Base-by-base conservation (phyloP, 2,888 invertebrate genomes). In the Embidobia sp. region DNA sequence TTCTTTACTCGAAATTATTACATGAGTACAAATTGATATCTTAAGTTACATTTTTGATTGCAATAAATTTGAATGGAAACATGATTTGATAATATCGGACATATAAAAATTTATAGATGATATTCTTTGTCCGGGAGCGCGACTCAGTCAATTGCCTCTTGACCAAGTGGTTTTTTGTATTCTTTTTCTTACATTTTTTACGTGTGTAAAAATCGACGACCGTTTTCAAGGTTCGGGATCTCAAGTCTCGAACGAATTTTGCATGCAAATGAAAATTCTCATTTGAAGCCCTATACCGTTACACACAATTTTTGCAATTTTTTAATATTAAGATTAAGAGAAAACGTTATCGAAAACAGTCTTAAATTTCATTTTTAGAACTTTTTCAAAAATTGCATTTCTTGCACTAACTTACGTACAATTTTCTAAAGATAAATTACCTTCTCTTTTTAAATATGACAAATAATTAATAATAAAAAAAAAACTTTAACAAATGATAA, bases 201-300 rank as follows among this genome's bases (percentile, higher is more conserved):
- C 44, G 27, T 27, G 27, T 18, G 53, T 69, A 49, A 67, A 57
- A 69, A 49, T 69, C 69, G 69, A 69, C 59, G 69, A 69, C 69
- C 69, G 69, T 69, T 57, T 69, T 69, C 69, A 69, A 69, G 69
- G 69, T 69, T 69, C 37, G 15, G 49, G 42, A 49, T 42, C 69
- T 49, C 49, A 26, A 33, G 67, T 57, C 59, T 69, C 59, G 49
- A 57, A 69, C 69, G 69, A 59, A 42, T 69, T 69, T 69, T 49
- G 69, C 69, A 69, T 69, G 59, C 66, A 67, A 46, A 67, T 67
- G 66, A 53, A 67, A 35, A 18, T 35, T 11, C 22, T 44, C 31
- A 35, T 35, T 18, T n/a, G 7, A 33, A 10, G 13, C 42, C 53
- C 15, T n/a, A n/a, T 49, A 63, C n/a, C 0, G 29, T 40, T 7